Conservation (phyloP, 1,140 invertebrate genomes). For the Tetraneura akinire region DNA sequence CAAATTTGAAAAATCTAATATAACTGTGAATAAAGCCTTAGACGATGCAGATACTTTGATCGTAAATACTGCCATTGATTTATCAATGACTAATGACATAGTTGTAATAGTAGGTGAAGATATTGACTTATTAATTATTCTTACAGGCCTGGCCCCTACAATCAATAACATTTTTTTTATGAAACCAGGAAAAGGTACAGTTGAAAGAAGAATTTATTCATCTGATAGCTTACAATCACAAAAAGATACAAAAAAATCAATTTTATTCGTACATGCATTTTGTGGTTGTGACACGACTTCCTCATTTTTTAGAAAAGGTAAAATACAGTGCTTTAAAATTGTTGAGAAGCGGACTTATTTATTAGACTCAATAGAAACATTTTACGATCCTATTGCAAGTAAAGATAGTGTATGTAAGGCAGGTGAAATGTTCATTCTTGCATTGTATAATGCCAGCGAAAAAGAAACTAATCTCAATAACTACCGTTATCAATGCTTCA, state of each 20-base stretch:
- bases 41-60: constrained; percentile 5
- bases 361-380: background rate
- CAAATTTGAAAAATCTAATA: background rate
- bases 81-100: background rate
- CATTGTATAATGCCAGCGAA: background rate
- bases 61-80: constrained; percentile 5
- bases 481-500: constrained; percentile 5
- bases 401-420: background rate
- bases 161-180: constrained; percentile 20
- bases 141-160: background rate
- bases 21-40: background rate
- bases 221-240: background rate
- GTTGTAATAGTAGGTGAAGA: constrained; percentile 19
- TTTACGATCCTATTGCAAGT: background rate
- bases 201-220: constrained; percentile 24
- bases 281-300: background rate
- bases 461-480: constrained; percentile 1
- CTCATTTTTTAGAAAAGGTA: background rate
- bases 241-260: constrained; percentile 1
- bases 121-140: constrained; percentile 35
- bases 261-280: background rate
- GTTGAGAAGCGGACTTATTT: background rate
- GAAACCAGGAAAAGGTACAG: constrained; percentile 23
- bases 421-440: constrained; percentile 2
- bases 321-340: background rate